phyloP scores from a whole-genome alignment of 1,140 invertebrate species.

The Bombyx mandarina region DNA sequence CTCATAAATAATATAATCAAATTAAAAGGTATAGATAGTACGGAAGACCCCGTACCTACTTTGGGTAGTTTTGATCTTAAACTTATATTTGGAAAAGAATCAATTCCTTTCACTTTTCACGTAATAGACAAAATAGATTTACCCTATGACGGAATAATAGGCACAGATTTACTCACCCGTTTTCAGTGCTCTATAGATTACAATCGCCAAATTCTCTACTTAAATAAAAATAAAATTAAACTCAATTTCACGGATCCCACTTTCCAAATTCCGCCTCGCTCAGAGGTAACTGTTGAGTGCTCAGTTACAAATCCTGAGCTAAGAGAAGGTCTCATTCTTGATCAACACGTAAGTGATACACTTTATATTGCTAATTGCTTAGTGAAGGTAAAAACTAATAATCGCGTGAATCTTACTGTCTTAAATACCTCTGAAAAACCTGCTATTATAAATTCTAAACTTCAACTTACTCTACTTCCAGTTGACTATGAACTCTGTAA shows the following conservation, averaged over 20 bases:
- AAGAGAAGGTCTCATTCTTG: constrained; percentile 10
- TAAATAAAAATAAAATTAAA: constrained; percentile 1
- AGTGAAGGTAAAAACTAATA: constrained; percentile 20
- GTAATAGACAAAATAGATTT: constrained; percentile 1
- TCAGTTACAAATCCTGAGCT: neutral
- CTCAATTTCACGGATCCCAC: neutral
- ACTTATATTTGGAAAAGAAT: constrained; percentile 1
- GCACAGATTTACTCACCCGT: neutral
- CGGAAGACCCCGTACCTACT: neutral
- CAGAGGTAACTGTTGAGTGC: constrained; percentile 1
- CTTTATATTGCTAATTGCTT: constrained; percentile 19
- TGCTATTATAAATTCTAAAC: constrained; percentile 13
- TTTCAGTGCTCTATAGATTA: neutral
- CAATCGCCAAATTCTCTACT: no score
- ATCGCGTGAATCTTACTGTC: constrained; percentile 12
- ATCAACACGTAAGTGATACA: constrained; percentile 11
- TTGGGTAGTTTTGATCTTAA: neutral
- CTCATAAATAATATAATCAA: no score
- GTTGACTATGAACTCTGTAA: no score
- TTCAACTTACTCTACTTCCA: constrained; percentile 3
- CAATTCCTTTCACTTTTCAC: constrained; percentile 1
- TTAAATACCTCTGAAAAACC: constrained; percentile 13
- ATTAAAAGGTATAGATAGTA: neutral
- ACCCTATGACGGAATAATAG: constrained; percentile 2
- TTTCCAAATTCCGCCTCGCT: neutral